Evolutionary conservation across 2,888 invertebrate species (phyloP).

Genomic region (Nomada fabriciana): DNA sequence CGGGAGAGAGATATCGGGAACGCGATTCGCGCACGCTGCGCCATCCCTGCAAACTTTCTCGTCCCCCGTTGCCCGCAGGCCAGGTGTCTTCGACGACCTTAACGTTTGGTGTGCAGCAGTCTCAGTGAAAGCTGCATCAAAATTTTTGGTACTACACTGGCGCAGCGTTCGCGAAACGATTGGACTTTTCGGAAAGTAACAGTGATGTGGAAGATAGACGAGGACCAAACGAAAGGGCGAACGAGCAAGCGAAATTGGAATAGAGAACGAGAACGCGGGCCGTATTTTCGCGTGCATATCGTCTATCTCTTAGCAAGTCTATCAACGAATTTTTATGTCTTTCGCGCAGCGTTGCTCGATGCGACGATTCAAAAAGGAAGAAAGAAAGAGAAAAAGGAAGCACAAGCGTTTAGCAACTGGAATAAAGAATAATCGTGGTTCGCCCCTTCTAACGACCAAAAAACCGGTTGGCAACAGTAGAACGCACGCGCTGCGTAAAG

Average conservation of each 20-base stretch:
- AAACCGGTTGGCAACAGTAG: constrained; percentile 46
- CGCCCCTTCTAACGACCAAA: constrained; percentile 50
- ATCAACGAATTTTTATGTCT: constrained; percentile 78
- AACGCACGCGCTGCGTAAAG: constrained; percentile 48
- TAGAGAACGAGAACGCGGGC: not conserved
- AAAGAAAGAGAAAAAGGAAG: not conserved
- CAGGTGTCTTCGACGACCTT: not conserved
- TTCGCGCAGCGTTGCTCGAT: constrained; percentile 62
- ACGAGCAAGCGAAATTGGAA: not conserved
- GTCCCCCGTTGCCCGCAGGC: not conserved
- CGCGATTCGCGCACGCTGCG: not conserved
- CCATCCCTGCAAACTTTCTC: not conserved
- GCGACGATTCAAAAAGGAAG: not conserved
- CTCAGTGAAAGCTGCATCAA: not conserved
- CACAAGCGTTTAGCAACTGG: not conserved
- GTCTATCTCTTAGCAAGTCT: constrained; percentile 44
- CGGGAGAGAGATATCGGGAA: too few relatives aligned
- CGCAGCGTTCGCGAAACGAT: constrained; percentile 4
- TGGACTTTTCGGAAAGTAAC: not conserved
- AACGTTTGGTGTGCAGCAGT: not conserved
- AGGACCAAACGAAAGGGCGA: constrained; percentile 58
- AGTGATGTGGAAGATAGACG: not conserved
- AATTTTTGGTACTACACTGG: constrained; percentile 1
- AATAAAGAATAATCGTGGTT: not conserved
- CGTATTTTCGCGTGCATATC: not conserved